Evolutionary conservation across 2,113 vertebrate species (phyloP), one percentile per base, ranked within the genome.

Genomic region (Lepisosteus osseus): DNA sequence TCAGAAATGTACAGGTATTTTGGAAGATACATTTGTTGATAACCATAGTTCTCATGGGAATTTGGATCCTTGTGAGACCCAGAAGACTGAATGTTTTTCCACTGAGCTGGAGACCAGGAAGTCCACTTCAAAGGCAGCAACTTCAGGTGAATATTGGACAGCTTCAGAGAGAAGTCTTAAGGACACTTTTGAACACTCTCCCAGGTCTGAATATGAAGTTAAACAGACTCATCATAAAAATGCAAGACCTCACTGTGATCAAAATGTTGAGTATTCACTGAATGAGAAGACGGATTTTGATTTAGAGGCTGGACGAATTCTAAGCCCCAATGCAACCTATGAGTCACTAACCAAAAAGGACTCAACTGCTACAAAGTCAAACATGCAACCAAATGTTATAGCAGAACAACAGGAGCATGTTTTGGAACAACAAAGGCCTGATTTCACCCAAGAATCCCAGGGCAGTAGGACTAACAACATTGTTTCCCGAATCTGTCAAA

Each of bases 401-500:
- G 68, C 67, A 17, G 73, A 84, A 72, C 72, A 69, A 17, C 56
- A 68, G 63, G 76, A 84, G 68, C 79, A 78, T 75, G 72, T 72
- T 68, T 74, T 78, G 61, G 80, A 86, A 63, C 79, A 78, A 76
- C 83, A 87, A 78, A 85, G 77, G 83, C 79, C 65, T 74, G 55
- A 51, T 51, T 51, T 51, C 29, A 51, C 9, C 47, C 47, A 6
- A 9, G 1, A 77, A 69, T 75, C 79, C 83, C 88, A 85, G 77
- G 81, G 81, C 72, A 84, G 77, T 51, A 76, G 79, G 73, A 77
- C 78, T 54, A 90, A 90, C 65, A 89, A 88, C 69, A 87, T 90
- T 66, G 79, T 82, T 9, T 86, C 86, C 2, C 84, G 86, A 40
- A 90, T 91, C 76, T 80, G 68, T 80, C 88, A 88, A 76, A 87